A percentile compares a stretch with the other conserved stretches of the same genome.
Conservation (phyloP, 2,888 invertebrate genomes). For the Notodonta dromedarius region DNA sequence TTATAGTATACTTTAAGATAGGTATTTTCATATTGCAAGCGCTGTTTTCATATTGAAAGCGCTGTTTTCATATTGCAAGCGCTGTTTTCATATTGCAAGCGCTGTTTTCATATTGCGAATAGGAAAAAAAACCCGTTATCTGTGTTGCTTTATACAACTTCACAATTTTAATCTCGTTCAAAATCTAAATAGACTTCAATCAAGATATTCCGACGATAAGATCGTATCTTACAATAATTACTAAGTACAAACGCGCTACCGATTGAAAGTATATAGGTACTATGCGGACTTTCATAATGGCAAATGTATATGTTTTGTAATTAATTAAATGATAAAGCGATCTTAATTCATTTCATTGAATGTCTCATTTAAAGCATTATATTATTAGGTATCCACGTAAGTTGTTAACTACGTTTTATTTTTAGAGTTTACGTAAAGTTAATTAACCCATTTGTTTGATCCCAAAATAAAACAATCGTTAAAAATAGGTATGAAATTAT, state of each 20-base stretch:
- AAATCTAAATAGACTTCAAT: slow-evolving; percentile 53
- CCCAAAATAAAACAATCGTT: no score
- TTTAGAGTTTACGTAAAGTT: neutral
- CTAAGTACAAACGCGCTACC: slow-evolving; percentile 57
- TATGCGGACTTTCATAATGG: slow-evolving; percentile 35
- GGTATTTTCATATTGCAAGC: no score
- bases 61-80: no score
- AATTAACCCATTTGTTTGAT: neutral
- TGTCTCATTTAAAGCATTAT: slow-evolving; percentile 9
- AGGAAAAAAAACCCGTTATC: slow-evolving; percentile 21
- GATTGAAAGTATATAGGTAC: slow-evolving; percentile 36
- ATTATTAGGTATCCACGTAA: neutral
- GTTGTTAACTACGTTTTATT: neutral
- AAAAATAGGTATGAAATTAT: no score
- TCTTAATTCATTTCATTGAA: slow-evolving; percentile 38
- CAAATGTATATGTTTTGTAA: slow-evolving; percentile 32
- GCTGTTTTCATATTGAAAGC: no score
- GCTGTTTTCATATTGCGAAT: neutral
- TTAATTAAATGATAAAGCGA: slow-evolving; percentile 40
- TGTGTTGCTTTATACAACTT: slow-evolving; percentile 35
- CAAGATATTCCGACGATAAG: slow-evolving; percentile 46
- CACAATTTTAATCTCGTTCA: slow-evolving; percentile 30
- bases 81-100: no score
- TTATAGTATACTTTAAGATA: no score
- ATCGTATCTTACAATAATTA: slow-evolving; percentile 53